Evolutionary conservation across 2,797 vertebrate species (phyloP), one percentile per base, ranked within the genome.

Genomic region (Sebastes kiyomatsui): DNA sequence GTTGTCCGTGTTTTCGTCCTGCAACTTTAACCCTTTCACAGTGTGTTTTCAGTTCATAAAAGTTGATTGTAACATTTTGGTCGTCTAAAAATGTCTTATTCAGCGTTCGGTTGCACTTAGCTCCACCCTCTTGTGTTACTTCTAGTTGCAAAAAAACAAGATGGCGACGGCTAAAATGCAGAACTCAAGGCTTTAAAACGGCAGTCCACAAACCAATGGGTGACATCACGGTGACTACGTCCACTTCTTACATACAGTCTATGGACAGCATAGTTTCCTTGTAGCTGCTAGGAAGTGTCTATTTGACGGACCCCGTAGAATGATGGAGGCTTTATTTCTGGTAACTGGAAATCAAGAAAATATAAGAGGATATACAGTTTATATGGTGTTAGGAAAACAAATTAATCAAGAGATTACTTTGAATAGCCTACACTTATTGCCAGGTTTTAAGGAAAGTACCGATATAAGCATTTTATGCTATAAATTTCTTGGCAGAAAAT

Each of bases 81-180:
- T 46, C 42, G 14, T 14, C 7, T 0, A 6, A 18, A 46, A 16
- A 46, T 6, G 7, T 16, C 0, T 46, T 18, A 46, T 46, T 18
- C 14, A 18, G 14, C 16, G 0, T 46, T 7, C 16, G 0, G 2
- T 46, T 46, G 42, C 14, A 38, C 35, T 38, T 46, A 46, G 42
- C 42, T 16, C 42, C 42, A 46, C 6, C 14, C 42, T 18, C 42
- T 18, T 18, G 42, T 46, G 42, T 0, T 7, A 46, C 14, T 46
- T 46, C 42, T n/a, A 0, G 16, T 46, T 46, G 0, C 16, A 46
- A 18, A 46, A 18, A 46, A n/a, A 0, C 42, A 46, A 18, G 14
- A 46, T 3, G 12, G 14, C 3, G 42, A 46, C 1, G 14, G 14
- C 42, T 0, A 46, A 46, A 46, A 46, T 46, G 42, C 42, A 6